Base-by-base conservation (phyloP, 23 tunicate species). In the Styela clava region DNA sequence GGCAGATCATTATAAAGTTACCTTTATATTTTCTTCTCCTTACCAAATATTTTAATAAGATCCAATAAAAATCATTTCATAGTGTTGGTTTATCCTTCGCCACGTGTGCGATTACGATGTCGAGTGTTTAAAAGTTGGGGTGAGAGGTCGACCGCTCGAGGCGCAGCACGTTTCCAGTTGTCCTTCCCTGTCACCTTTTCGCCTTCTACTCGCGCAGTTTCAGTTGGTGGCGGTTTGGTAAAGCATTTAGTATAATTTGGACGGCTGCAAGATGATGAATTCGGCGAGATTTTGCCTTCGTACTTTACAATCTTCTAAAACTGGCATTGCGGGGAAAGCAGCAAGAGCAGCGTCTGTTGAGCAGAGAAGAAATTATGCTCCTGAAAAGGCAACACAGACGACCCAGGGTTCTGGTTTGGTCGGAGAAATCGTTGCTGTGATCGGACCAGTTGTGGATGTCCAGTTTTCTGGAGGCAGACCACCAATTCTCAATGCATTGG, bases 381-480 rank as follows among this genome's bases (percentile, higher is more conserved):
- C 83, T 30, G 88, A 82, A 71, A 85, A 78, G 24, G 86, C 89
- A 0, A 44, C 86, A 3, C 77, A 52, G 69, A 25, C 82, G 30
- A 74, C 79, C 2, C 74, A 35, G 30, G 87, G 87, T 0, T 78
- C 74, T 0, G 87, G 78, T 2, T 87, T 93, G 64, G 86, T 79
- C 16, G 99, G 99, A 5, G 82, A 87, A 71, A 87, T 96, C 64
- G 99, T 96, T 31, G 97, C 99, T 44, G 99, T 96, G 35, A 96
- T 96, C 81, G 99, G 99, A 37, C 99, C 99, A 76, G 99, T 96
- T 19, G 97, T 91, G 25, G 99, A 96, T 77, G 99, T 96, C 61
- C 99, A 96, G 31, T 96, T 96, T 74, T 85, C 87, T 31, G 97
- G 79, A 22, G 99, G 99, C 61, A 35, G 99, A 64, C 99, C 99